A percentile compares a stretch with the other conserved stretches of the same genome.
Conservation (phyloP, 2,113 vertebrate species). For the Notechis scutatus region DNA sequence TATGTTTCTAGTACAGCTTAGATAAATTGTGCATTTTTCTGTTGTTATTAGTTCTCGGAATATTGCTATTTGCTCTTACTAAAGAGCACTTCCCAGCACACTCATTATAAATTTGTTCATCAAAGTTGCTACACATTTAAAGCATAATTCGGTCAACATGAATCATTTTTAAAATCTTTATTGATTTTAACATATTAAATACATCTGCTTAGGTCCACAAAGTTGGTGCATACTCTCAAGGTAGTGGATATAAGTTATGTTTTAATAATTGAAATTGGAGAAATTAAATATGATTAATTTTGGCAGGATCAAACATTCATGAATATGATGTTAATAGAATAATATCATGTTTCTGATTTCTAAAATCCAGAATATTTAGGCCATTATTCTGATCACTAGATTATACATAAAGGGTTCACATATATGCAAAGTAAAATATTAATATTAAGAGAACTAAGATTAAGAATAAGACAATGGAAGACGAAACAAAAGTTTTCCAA, state of each 20-base stretch:
- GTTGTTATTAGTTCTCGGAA: not conserved
- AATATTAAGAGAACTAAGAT: not conserved
- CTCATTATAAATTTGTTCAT: not conserved
- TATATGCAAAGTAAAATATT: not conserved
- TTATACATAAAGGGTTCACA: not conserved
- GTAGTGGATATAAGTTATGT: not conserved
- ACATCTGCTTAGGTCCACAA: not conserved
- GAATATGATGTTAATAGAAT: not conserved
- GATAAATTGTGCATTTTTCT: not conserved
- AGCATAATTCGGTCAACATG: not conserved
- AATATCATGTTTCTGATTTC: not conserved
- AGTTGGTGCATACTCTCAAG: not conserved
- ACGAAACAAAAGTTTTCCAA: not conserved
- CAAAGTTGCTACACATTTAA: not conserved
- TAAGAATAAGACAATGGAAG: not conserved
- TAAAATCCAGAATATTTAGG: not conserved
- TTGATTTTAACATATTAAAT: not conserved
- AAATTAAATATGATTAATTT: not conserved
- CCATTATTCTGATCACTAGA: not conserved
- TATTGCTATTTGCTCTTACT: constrained; percentile 3
- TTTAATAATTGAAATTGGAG: not conserved
- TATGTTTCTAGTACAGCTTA: not conserved
- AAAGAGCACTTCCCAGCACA: not conserved
- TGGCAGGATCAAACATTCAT: not conserved
- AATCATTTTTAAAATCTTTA: not conserved